phyloP scores from a whole-genome alignment of 2,113 vertebrate genomes.

The Panthera tigris region DNA sequence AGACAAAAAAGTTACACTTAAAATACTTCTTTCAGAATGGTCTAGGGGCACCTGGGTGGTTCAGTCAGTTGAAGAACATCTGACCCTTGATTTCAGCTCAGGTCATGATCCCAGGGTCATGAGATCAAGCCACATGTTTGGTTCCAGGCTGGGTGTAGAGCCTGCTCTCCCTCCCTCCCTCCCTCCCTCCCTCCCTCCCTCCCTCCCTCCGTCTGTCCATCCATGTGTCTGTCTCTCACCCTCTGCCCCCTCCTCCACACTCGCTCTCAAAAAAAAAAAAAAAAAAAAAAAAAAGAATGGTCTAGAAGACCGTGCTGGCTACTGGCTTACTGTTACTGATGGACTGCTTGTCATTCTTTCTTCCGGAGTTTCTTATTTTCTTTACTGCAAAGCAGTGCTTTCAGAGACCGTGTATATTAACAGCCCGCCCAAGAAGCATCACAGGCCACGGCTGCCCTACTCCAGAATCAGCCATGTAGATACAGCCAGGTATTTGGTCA shows the following conservation, averaged over 20 bases:
- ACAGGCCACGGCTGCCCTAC: background rate
- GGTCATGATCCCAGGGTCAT: no score
- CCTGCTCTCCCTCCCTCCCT: no score
- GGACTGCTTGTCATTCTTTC: background rate
- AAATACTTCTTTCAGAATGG: background rate
- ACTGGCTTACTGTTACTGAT: background rate
- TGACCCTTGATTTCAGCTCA: no score
- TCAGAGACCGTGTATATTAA: background rate
- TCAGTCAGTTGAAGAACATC: no score
- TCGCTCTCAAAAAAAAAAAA: no score
- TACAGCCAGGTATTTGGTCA: background rate
- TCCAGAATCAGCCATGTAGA: background rate
- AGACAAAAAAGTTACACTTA: background rate
- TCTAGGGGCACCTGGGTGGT: background rate
- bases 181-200: no score
- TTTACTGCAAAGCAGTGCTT: background rate
- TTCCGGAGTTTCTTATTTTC: background rate
- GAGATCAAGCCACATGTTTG: no score
- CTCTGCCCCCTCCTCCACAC: no score
- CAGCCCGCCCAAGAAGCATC: background rate
- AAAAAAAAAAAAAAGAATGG: no score
- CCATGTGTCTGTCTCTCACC: no score
- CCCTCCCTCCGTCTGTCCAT: no score
- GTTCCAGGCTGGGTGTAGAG: no score
- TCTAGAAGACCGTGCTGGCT: background rate